phyloP scores from a whole-genome alignment of 1,140 invertebrate species.

The Cyclina sinensis region DNA sequence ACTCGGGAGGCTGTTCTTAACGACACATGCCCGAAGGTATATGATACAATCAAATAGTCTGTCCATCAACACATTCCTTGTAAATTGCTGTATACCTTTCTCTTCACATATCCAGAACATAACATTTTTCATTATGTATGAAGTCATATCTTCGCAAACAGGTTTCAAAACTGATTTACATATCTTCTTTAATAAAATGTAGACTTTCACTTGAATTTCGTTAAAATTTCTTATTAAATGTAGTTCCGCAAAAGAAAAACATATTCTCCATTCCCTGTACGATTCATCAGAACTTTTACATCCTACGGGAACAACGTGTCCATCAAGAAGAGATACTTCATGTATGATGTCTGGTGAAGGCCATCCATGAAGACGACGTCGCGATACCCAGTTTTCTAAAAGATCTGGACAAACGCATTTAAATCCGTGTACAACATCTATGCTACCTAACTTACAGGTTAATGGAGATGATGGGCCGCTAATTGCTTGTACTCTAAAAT shows the following conservation, averaged over 20 bases:
- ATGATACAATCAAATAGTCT: not conserved
- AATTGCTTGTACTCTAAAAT: not conserved
- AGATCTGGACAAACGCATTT: not conserved
- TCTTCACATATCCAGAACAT: conserved; percentile 27
- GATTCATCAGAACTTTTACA: not conserved
- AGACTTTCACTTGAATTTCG: not conserved
- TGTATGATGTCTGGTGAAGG: not conserved
- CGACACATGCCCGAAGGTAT: not conserved
- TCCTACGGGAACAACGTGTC: conserved; percentile 23
- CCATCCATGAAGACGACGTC: not conserved
- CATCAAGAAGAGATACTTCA: not conserved
- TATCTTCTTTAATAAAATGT: conserved; percentile 17
- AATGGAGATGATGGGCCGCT: not conserved
- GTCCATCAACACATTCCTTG: not conserved
- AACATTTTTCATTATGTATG: conserved; percentile 28
- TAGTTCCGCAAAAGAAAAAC: conserved; percentile 3
- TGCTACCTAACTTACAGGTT: not conserved
- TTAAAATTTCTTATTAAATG: not conserved
- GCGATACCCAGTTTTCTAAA: not conserved
- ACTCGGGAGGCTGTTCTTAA: not conserved
- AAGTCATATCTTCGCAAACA: conserved; percentile 28
- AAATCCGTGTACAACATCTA: not conserved
- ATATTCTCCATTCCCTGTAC: conserved; percentile 9
- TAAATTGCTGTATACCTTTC: not conserved
- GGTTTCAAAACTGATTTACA: not conserved